Base-by-base conservation (phyloP, 2,888 invertebrate genomes). In the Silvanus unidentatus region DNA sequence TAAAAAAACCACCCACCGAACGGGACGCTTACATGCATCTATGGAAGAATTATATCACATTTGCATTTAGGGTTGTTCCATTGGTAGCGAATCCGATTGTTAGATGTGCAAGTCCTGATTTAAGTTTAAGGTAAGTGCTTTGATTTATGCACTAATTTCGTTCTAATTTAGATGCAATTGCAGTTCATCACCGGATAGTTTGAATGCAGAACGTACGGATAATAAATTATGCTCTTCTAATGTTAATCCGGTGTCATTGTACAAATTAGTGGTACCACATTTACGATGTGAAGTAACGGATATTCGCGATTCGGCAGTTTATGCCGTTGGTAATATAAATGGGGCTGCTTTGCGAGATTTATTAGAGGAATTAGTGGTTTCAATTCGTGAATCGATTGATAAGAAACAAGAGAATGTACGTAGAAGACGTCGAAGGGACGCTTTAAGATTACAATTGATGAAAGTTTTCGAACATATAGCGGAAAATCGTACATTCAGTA, bases 401-500 rank as follows among this genome's bases (percentile, higher is more conserved):
- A 81, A 93, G 39, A 98, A 97, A 67, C 96, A 97, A 72, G 98
- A 98, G 69, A 99, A 97, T 68, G 88, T 97, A 78, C 79, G 97
- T 43, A 76, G 98, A 32, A 77, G 96, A 32, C 77, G 94, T 43
- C 79, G 97, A 30, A 81, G 96, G 43, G 99, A 99, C 70, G 89
- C 94, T 9, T 74, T 99, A 40, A 78, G 99, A 35, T 76, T 98
- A 34, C 92, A 97, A 62, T 77, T 99, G 52, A 90, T 95, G 48
- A 84, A 89, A 61, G 86, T 98, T 55, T 76, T 99, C 57, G 90
- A 98, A 64, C 79, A 93, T 48, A 89, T 96, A 49, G 95, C 96
- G 1, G 90, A 92, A 66, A 85, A 88, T 70, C 90, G 88, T 48
- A 94, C 93, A 0, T 91, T 94, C 64, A 87, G 90, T 22, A 81